A percentile compares a stretch with the other conserved stretches of the same genome.
Conservation (phyloP, 2,888 invertebrate species). For the Flexamia atlantica region DNA sequence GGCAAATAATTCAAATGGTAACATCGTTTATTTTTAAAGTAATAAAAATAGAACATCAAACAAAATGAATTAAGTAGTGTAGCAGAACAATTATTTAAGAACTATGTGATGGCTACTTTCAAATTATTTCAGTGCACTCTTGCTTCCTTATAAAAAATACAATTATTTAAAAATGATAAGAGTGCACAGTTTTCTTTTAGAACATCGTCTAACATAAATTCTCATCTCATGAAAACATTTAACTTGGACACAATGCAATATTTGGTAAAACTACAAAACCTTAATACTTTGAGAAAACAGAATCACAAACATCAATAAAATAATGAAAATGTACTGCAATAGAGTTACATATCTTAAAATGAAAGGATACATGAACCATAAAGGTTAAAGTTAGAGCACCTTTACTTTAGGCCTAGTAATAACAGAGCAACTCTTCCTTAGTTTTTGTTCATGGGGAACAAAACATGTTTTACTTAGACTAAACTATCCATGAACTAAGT, state of each 20-base stretch:
- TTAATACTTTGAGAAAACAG: no score
- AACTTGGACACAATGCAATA: no score
- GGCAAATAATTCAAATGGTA: not conserved
- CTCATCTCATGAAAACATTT: no score
- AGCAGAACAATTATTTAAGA: not conserved
- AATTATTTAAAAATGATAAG: no score
- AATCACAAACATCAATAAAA: no score
- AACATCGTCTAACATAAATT: no score
- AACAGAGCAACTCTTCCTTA: not conserved
- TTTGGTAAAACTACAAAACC: no score
- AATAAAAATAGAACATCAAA: conserved; percentile 19
- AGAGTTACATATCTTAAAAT: not conserved
- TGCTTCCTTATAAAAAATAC: not conserved
- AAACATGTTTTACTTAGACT: no score
- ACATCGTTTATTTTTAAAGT: not conserved
- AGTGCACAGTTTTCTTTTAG: no score
- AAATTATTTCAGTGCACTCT: not conserved
- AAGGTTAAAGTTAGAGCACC: not conserved
- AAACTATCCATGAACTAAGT: no score
- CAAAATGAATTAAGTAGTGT: not conserved
- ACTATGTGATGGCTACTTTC: not conserved
- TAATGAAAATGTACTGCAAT: no score
- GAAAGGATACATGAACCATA: not conserved
- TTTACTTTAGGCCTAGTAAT: not conserved
- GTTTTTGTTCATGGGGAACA: no score